phyloP scores from a whole-genome alignment of 2,797 vertebrate species.

The Propithecus deckenii region DNA sequence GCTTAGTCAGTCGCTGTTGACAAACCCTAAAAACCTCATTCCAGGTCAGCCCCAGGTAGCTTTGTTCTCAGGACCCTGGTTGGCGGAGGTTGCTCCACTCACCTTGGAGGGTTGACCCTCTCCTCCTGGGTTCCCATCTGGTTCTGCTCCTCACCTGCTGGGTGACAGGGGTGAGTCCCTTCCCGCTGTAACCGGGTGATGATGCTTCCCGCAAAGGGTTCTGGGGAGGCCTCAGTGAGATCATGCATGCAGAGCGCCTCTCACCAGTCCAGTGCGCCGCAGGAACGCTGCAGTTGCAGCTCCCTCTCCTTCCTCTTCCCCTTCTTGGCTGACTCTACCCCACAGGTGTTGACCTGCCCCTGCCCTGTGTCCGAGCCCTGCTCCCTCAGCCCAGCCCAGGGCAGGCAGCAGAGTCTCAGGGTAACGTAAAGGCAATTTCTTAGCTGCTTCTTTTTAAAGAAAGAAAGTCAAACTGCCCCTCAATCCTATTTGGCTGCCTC shows the following conservation, averaged over 20 bases:
- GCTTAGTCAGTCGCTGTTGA: neutral
- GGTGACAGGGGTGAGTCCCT: neutral
- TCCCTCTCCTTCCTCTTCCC: neutral
- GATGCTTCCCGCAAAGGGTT: neutral
- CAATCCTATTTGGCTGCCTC: neutral
- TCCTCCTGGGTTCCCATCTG: neutral
- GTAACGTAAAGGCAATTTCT: slow-evolving; percentile 4
- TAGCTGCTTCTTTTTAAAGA: neutral
- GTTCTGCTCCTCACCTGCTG: neutral
- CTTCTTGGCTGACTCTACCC: neutral
- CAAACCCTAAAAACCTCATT: neutral
- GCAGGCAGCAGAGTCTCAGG: neutral
- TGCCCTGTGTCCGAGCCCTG: neutral
- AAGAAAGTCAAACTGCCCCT: slow-evolving; percentile 20
- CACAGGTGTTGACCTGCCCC: neutral
- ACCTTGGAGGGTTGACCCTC: neutral
- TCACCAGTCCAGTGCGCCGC: no score
- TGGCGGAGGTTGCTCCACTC: neutral
- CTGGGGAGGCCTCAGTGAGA: neutral
- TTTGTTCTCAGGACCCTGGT: neutral
- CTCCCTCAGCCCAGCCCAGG: neutral
- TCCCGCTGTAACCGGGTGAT: rapidly evolving
- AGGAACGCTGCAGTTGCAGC: rapidly evolving
- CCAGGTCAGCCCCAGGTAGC: neutral
- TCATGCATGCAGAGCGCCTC: neutral